A percentile compares a stretch with the other conserved stretches of the same genome.
phyloP scores from a whole-genome alignment of 2,113 vertebrate species.

The Entelurus aequoreus region DNA sequence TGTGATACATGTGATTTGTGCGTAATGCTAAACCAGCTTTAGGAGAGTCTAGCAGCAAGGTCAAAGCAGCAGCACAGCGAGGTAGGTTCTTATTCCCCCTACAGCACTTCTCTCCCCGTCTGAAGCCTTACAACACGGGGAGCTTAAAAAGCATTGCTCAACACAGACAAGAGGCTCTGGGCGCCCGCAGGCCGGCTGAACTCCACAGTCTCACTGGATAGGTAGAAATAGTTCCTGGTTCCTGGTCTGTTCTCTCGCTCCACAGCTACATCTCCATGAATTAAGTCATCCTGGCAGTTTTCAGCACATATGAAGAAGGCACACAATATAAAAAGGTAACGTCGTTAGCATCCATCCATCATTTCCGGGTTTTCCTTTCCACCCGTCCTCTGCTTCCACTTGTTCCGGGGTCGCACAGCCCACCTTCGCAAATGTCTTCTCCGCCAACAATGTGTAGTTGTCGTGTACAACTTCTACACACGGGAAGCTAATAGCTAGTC shows the following conservation, averaged over 20 bases:
- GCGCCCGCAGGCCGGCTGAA: slow-evolving; percentile 39
- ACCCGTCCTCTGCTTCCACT: too few species aligned
- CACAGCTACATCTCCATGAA: not conserved
- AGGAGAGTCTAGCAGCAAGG: slow-evolving; percentile 16
- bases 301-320: too few species aligned
- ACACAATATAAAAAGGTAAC: too few species aligned
- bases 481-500: too few species aligned
- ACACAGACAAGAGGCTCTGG: slow-evolving; percentile 43
- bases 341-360: too few species aligned
- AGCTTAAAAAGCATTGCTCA: slow-evolving; percentile 46
- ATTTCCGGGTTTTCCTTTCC: too few species aligned
- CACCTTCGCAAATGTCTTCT: too few species aligned
- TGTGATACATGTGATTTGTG: not conserved
- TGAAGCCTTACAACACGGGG: slow-evolving; percentile 42
- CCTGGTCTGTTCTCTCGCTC: not conserved
- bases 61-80: slow-evolving; percentile 16
- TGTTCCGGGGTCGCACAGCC: too few species aligned
- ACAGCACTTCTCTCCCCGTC: slow-evolving; percentile 34
- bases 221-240: slow-evolving; percentile 26
- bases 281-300: not conserved
- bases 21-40: slow-evolving; percentile 5
- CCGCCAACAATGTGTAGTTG: too few species aligned
- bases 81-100: slow-evolving; percentile 32
- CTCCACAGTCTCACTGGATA: slow-evolving; percentile 16
- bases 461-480: too few species aligned